Percentiles rank a stretch among this genome's conserved stretches.
Conservation (phyloP, 1,140 invertebrate genomes). For the Marisa cornuarietis region DNA sequence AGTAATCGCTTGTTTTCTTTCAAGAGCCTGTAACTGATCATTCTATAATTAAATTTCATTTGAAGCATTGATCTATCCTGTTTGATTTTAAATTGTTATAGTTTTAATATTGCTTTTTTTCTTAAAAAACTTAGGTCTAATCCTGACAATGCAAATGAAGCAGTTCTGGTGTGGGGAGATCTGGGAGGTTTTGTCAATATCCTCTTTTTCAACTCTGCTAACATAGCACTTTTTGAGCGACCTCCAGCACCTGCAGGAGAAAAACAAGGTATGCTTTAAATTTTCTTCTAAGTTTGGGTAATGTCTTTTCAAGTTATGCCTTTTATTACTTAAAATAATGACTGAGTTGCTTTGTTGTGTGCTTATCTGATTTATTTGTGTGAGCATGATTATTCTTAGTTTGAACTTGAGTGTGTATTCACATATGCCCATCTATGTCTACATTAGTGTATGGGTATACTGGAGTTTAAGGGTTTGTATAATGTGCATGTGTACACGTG, state of each 20-base stretch:
- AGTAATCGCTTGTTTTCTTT: too few relatives aligned
- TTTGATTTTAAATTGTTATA: neutral
- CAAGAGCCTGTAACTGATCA: too few relatives aligned
- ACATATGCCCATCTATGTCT: neutral
- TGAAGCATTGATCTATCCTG: neutral
- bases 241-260: conserved; percentile 62
- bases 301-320: neutral
- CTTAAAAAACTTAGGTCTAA: conserved; percentile 51
- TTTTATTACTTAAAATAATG: too few relatives aligned
- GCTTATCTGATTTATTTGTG: neutral
- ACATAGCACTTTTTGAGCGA: conserved; percentile 64
- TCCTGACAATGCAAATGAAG: conserved; percentile 63
- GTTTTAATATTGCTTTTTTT: neutral
- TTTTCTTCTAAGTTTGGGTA: neutral
- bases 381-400: neutral
- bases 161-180: conserved; percentile 64
- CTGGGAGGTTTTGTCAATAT: conserved; percentile 61
- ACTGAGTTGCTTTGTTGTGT: neutral
- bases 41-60: too few relatives aligned
- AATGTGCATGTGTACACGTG: neutral
- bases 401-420: neutral
- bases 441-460: neutral
- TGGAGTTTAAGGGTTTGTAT: neutral
- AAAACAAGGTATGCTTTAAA: conserved; percentile 54
- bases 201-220: conserved; percentile 62